phyloP scores from a whole-genome alignment of 1,140 invertebrate genomes.

The Cydia splendana region DNA sequence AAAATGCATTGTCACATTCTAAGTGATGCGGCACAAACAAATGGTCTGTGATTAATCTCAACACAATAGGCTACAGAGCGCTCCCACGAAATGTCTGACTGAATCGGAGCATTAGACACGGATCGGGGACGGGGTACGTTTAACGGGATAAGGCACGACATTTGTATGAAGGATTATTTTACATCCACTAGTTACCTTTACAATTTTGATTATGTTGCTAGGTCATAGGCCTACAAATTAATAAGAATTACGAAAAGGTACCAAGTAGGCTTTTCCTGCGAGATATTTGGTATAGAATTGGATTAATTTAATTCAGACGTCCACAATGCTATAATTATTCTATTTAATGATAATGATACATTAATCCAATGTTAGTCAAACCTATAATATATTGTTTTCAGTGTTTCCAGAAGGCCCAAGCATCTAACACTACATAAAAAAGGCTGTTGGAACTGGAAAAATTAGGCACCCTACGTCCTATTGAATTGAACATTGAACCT shows the following conservation, averaged over 20 bases:
- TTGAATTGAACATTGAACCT: background rate
- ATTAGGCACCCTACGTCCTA: too few relatives aligned
- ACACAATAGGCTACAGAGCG: constrained; percentile 46
- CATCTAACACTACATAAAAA: too few relatives aligned
- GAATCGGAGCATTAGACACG: constrained; percentile 48
- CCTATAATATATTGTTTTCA: too few relatives aligned
- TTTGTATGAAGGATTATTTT: background rate
- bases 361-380: too few relatives aligned
- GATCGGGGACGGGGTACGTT: constrained; percentile 24
- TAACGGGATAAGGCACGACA: constrained; percentile 25
- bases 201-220: background rate
- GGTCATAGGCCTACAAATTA: background rate
- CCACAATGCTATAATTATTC: too few relatives aligned
- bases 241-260: too few relatives aligned
- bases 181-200: background rate
- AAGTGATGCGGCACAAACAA: constrained; percentile 56
- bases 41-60: constrained; percentile 47
- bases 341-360: too few relatives aligned
- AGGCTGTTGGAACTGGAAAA: too few relatives aligned
- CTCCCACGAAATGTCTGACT: constrained; percentile 67
- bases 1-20: constrained; percentile 54
- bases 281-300: too few relatives aligned
- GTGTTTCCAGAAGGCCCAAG: too few relatives aligned
- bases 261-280: too few relatives aligned
- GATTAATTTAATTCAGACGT: too few relatives aligned